Percentiles rank a stretch among this genome's conserved stretches.
Conservation (phyloP, 2,113 vertebrate species). For the Varanus salvator region DNA sequence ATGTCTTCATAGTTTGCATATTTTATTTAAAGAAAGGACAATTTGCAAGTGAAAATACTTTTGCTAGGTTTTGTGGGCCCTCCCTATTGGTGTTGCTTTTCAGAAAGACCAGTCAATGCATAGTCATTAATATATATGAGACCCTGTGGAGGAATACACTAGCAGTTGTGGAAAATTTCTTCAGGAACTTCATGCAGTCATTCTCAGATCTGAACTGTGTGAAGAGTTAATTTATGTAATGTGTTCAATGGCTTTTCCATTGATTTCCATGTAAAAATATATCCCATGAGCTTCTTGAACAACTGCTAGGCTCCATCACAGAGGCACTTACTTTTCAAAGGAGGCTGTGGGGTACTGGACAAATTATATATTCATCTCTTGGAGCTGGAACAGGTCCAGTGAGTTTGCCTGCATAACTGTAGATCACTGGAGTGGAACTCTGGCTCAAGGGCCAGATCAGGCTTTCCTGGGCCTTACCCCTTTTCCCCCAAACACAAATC, state of each 20-base stretch:
- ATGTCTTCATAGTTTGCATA: slow-evolving; percentile 70
- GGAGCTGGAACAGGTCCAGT: slow-evolving; percentile 28
- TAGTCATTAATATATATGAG: slow-evolving; percentile 50
- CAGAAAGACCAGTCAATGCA: slow-evolving; percentile 51
- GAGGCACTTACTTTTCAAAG: slow-evolving; percentile 40
- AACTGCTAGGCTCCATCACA: slow-evolving; percentile 50
- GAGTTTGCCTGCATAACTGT: not conserved
- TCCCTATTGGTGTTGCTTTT: slow-evolving; percentile 63
- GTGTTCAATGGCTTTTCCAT: slow-evolving; percentile 28
- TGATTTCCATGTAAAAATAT: slow-evolving; percentile 34
- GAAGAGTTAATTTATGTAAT: slow-evolving; percentile 37
- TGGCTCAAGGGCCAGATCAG: no score
- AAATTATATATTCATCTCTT: slow-evolving; percentile 26
- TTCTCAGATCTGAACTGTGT: slow-evolving; percentile 25
- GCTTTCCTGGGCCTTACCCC: no score
- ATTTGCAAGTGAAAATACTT: slow-evolving; percentile 51
- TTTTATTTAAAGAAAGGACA: slow-evolving; percentile 69
- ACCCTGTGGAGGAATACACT: slow-evolving; percentile 38
- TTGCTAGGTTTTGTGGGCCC: slow-evolving; percentile 69
- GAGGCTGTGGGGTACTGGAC: slow-evolving; percentile 48
- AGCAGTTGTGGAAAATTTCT: slow-evolving; percentile 25
- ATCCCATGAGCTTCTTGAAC: slow-evolving; percentile 13
- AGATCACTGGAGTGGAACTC: not conserved
- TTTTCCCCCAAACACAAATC: no score
- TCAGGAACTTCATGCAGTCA: slow-evolving; percentile 44